Conservation (phyloP, 2,113 vertebrate species). For the Myiozetetes cayanensis region DNA sequence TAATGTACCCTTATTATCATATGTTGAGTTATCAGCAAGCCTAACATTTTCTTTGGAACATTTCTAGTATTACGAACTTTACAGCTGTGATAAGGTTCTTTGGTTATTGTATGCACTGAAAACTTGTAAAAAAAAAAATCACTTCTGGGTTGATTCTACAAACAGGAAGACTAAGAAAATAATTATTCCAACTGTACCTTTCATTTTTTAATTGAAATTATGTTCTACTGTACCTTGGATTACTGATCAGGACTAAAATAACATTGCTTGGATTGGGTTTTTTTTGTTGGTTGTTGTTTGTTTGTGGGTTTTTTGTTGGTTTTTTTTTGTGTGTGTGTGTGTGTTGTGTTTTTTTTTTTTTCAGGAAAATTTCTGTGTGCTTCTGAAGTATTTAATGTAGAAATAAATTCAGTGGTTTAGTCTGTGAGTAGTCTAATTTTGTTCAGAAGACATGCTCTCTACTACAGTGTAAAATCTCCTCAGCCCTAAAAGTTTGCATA, state of each 20-base stretch:
- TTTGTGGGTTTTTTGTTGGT: background rate
- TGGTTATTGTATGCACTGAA: background rate
- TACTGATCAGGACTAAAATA: background rate
- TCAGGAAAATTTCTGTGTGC: background rate
- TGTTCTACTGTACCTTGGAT: background rate
- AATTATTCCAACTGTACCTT: background rate
- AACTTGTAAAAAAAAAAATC: background rate
- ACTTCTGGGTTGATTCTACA: background rate
- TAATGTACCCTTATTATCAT: background rate
- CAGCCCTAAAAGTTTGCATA: background rate
- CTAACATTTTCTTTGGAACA: constrained; percentile 33
- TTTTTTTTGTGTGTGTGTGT: background rate
- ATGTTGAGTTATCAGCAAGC: background rate
- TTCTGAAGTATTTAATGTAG: background rate
- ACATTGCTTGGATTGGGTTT: background rate
- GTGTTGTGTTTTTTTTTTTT: background rate
- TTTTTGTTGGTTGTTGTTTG: too few relatives aligned
- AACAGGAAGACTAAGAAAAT: background rate
- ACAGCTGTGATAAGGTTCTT: background rate
- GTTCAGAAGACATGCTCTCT: background rate
- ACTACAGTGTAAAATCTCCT: background rate
- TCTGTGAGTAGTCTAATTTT: background rate
- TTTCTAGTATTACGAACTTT: background rate
- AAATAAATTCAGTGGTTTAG: background rate
- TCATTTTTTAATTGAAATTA: background rate